These are phyloP conservation scores for Neogale vison DNA, from an alignment of 2,113 vertebrate genomes.

Conservation along the genomic window DNA sequence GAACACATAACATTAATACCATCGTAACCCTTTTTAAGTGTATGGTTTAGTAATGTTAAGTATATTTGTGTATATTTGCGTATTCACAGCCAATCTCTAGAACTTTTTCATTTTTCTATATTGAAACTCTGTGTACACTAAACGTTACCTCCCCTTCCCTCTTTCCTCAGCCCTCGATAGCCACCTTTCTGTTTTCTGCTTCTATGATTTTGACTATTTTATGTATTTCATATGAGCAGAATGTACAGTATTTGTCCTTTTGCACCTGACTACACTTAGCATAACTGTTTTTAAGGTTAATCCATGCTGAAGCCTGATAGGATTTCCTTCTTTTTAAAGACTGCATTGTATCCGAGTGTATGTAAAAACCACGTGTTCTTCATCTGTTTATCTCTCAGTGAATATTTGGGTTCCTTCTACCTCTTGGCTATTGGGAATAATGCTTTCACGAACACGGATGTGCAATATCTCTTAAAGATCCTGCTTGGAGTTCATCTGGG, in stretches of 20 bases:
- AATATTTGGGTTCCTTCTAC: neutral
- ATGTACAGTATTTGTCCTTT: neutral
- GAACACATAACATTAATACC: neutral
- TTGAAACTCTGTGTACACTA: neutral
- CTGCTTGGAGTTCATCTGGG: neutral
- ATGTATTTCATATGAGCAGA: neutral
- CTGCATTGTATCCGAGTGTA: neutral
- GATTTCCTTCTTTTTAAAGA: neutral
- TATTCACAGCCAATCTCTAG: neutral
- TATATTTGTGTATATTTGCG: neutral
- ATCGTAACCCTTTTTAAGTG: neutral
- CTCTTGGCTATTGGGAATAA: neutral
- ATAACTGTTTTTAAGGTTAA: neutral
- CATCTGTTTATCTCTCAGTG: neutral
- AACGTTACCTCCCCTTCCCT: neutral
- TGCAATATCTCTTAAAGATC: neutral
- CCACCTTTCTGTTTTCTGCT: neutral
- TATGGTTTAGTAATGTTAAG: neutral
- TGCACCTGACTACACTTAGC: neutral
- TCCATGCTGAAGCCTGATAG: neutral
- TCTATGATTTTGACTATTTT: neutral
- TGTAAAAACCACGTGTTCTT: neutral
- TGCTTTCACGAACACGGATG: neutral
- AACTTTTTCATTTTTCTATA: neutral
- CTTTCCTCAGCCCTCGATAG: neutral